phyloP scores from a whole-genome alignment of 2,888 invertebrate genomes.

The Drosophila testacea region DNA sequence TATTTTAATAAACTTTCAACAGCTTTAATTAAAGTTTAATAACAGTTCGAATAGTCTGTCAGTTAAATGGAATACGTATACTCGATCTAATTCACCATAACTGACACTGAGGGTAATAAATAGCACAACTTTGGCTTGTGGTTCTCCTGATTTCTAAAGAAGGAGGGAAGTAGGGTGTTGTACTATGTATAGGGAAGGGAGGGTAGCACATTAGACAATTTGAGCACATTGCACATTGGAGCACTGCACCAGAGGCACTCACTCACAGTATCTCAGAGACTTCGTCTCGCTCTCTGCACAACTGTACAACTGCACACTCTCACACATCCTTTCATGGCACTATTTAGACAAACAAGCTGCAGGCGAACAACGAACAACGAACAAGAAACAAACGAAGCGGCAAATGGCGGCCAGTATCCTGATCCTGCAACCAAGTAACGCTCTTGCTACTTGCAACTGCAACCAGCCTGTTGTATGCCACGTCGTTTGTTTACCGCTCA shows the following conservation, averaged over 20 bases:
- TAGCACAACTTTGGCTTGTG: slow-evolving; percentile 10
- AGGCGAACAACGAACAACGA: slow-evolving; percentile 33
- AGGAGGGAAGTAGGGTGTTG: not conserved
- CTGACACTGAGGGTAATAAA: slow-evolving; percentile 25
- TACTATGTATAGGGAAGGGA: not conserved
- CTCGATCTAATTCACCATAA: slow-evolving; percentile 32
- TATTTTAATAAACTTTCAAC: slow-evolving; percentile 3
- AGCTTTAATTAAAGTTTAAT: slow-evolving; percentile 7
- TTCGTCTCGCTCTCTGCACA: slow-evolving; percentile 21
- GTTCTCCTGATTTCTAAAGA: slow-evolving; percentile 8
- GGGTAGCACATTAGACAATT: slow-evolving; percentile 44
- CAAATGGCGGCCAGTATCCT: slow-evolving; percentile 31
- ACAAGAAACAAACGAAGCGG: slow-evolving; percentile 19
- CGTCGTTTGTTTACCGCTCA: slow-evolving; percentile 35
- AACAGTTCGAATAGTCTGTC: not conserved
- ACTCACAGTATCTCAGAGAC: slow-evolving; percentile 28
- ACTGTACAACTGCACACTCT: slow-evolving; percentile 5
- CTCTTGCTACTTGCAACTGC: slow-evolving; percentile 10
- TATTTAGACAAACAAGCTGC: slow-evolving; percentile 39
- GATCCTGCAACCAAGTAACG: slow-evolving; percentile 23
- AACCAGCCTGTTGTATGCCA: slow-evolving; percentile 20
- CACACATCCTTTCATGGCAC: slow-evolving; percentile 28
- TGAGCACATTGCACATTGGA: slow-evolving; percentile 36
- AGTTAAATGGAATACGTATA: slow-evolving; percentile 14
- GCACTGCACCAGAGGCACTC: slow-evolving; percentile 42